A percentile compares a stretch with the other conserved stretches of the same genome.
Conservation (phyloP, 1,140 invertebrate species). For the Caenorhabditis remanei region DNA sequence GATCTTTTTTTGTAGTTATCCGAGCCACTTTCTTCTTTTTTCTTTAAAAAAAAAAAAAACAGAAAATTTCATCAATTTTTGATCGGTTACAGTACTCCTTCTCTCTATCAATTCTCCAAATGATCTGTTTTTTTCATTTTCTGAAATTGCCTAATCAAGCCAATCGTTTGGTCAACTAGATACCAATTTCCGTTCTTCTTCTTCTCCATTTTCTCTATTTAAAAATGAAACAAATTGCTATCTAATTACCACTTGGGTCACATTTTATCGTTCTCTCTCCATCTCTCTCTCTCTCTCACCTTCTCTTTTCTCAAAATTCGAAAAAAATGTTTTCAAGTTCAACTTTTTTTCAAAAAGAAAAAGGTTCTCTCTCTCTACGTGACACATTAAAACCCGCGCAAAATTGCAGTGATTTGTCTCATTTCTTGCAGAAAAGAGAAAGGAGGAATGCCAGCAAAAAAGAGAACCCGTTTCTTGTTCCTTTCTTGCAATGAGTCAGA, state of each 20-base stretch:
- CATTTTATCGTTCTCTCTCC: slow-evolving; percentile 1
- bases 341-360: background rate
- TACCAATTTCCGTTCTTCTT: background rate
- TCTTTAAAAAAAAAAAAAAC: too few species aligned
- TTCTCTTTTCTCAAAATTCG: background rate
- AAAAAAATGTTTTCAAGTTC: slow-evolving; percentile 32
- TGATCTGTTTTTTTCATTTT: background rate
- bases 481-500: background rate
- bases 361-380: background rate
- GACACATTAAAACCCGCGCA: slow-evolving; percentile 16
- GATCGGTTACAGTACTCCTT: too few species aligned
- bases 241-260: slow-evolving; percentile 15
- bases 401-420: slow-evolving; percentile 1
- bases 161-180: background rate
- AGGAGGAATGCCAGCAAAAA: too few species aligned
- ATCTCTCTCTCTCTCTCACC: background rate
- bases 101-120: too few species aligned
- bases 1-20: too few species aligned
- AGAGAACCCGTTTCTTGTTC: background rate
- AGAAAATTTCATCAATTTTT: too few species aligned
- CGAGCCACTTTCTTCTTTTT: too few species aligned
- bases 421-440: background rate
- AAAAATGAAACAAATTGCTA: background rate
- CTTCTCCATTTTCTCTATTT: background rate
- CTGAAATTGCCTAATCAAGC: background rate